These are phyloP conservation scores for Boloria selene DNA, from an alignment of 2,888 invertebrate genomes.

Conservation along the genomic window DNA sequence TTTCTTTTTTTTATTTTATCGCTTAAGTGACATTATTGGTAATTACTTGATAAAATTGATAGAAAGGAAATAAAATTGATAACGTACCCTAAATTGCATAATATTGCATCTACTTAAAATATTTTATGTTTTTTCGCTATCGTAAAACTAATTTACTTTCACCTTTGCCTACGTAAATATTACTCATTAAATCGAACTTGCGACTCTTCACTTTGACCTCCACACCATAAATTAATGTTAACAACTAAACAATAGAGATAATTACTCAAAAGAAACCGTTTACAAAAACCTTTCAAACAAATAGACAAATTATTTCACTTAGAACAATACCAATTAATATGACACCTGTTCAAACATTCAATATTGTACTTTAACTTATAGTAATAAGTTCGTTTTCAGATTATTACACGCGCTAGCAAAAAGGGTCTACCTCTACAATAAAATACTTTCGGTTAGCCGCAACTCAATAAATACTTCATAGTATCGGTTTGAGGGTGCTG, in stretches of 20 bases:
- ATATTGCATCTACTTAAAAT: too few relatives aligned
- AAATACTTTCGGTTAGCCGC: conserved; percentile 79
- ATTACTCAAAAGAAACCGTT: conserved; percentile 25
- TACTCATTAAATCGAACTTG: conserved; percentile 3
- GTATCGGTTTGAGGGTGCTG: conserved; percentile 76
- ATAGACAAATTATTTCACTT: conserved; percentile 55
- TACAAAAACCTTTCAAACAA: conserved; percentile 37
- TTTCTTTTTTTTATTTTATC: neutral
- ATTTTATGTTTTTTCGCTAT: too few relatives aligned
- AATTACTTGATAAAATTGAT: too few relatives aligned
- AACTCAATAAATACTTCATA: conserved; percentile 82
- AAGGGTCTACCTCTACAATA: conserved; percentile 76
- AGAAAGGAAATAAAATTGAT: too few relatives aligned
- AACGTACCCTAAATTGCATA: too few relatives aligned
- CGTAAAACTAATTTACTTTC: neutral
- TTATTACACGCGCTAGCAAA: conserved; percentile 45
- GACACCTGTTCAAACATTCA: conserved; percentile 53
- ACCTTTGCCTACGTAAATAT: neutral
- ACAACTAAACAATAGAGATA: conserved; percentile 20
- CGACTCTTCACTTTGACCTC: conserved; percentile 5
- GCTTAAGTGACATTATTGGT: too few relatives aligned
- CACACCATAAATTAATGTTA: conserved; percentile 9
- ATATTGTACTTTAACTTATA: conserved; percentile 43
- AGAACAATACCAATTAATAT: conserved; percentile 71
- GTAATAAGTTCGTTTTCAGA: conserved; percentile 44